phyloP scores from a whole-genome alignment of 2,888 invertebrate genomes.

The Abrostola triplasia region DNA sequence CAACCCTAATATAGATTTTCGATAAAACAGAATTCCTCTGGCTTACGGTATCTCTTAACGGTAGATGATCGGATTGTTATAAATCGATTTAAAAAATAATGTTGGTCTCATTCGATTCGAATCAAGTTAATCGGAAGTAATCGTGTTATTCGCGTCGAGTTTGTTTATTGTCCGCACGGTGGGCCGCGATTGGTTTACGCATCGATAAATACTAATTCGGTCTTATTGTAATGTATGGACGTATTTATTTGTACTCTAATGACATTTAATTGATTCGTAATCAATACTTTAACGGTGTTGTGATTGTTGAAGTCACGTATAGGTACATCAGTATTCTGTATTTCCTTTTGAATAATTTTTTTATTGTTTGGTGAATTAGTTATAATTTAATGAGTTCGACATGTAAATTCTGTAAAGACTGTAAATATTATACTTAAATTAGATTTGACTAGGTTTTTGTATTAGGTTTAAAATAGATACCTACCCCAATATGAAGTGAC shows the following conservation, averaged over 20 bases:
- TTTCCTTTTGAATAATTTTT: constrained; percentile 8
- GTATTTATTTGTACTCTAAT: constrained; percentile 48
- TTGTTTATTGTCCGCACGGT: constrained; percentile 69
- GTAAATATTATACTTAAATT: too few species aligned
- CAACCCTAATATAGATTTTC: constrained; percentile 67
- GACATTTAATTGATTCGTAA: constrained; percentile 57
- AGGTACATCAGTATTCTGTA: neutral
- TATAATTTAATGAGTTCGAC: constrained; percentile 5
- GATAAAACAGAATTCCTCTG: constrained; percentile 76
- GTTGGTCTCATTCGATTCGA: constrained; percentile 71
- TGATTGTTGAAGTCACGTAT: constrained; percentile 7
- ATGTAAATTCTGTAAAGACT: too few species aligned
- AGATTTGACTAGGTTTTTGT: too few species aligned
- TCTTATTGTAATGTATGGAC: constrained; percentile 55
- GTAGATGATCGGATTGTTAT: constrained; percentile 80
- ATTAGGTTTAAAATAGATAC: too few species aligned
- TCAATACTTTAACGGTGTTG: constrained; percentile 14
- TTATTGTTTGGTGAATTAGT: constrained; percentile 2
- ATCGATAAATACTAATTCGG: constrained; percentile 63
- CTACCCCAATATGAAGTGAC: too few species aligned
- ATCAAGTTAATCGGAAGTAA: constrained; percentile 79
- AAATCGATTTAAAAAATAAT: constrained; percentile 74
- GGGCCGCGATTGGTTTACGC: constrained; percentile 67
- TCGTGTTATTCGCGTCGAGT: constrained; percentile 70
- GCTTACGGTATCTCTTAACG: constrained; percentile 82